Percentiles rank a stretch among this genome's conserved stretches.
Conservation (phyloP, 2,888 invertebrate species). For the Drosophila bunnanda region DNA sequence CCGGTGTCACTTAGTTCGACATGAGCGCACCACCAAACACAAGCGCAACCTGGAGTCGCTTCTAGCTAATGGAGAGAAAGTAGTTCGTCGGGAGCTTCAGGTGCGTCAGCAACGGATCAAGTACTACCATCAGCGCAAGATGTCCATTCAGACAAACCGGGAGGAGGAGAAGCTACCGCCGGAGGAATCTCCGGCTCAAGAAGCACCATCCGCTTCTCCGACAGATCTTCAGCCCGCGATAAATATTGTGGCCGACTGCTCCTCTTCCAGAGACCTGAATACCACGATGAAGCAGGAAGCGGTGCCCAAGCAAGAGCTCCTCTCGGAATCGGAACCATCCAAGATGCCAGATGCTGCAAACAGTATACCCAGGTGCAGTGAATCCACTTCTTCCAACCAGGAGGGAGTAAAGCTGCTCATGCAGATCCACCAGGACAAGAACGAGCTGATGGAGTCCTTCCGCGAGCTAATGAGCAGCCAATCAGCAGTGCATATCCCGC, state of each 20-base stretch:
- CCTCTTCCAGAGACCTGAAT: neutral
- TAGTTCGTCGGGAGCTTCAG: constrained; percentile 74
- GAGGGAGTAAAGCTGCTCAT: constrained; percentile 74
- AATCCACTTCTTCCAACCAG: constrained; percentile 47
- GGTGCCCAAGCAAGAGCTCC: constrained; percentile 20
- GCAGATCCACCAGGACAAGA: constrained; percentile 82
- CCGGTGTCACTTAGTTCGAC: constrained; percentile 81
- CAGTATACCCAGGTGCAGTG: neutral
- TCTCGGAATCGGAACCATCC: constrained; percentile 1
- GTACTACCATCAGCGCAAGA: constrained; percentile 78
- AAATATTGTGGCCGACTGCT: neutral
- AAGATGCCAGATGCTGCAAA: neutral
- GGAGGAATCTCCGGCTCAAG: constrained; percentile 26
- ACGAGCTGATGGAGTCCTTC: constrained; percentile 82
- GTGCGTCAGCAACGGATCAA: constrained; percentile 81
- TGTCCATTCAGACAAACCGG: constrained; percentile 15
- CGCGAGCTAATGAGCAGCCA: constrained; percentile 81
- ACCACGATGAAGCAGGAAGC: neutral
- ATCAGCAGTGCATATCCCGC: constrained; percentile 41
- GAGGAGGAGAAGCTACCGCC: neutral
- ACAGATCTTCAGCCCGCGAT: neutral
- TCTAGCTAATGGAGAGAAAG: constrained; percentile 78
- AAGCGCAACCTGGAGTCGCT: constrained; percentile 78
- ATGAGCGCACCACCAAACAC: constrained; percentile 82
- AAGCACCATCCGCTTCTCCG: neutral